These are phyloP conservation scores for Ormia ochracea DNA, from an alignment of 2,888 invertebrate genomes.

Conservation along the genomic window DNA sequence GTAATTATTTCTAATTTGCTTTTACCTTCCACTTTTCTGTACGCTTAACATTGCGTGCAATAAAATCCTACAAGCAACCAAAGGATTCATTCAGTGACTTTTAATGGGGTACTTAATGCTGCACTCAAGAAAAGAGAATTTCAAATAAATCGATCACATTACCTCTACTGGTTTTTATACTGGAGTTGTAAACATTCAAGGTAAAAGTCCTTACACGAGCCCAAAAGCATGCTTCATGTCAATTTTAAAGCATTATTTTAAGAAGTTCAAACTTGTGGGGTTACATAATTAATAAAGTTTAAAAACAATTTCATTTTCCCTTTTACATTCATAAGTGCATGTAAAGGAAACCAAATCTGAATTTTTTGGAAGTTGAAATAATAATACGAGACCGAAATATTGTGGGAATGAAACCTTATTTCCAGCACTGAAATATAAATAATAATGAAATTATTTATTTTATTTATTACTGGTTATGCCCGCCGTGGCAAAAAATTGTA, in stretches of 20 bases:
- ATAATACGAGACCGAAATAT: too few relatives aligned
- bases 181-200: neutral
- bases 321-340: too few relatives aligned
- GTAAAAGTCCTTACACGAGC: conserved; percentile 24
- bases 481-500: too few relatives aligned
- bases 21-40: neutral
- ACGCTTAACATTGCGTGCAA: conserved; percentile 26
- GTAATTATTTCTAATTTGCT: neutral
- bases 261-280: too few relatives aligned
- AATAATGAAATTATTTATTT: too few relatives aligned
- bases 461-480: too few relatives aligned
- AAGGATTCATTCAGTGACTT: conserved; percentile 21
- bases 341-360: too few relatives aligned
- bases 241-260: neutral
- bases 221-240: neutral
- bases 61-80: conserved; percentile 4
- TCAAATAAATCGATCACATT: conserved; percentile 32
- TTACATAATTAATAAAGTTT: too few relatives aligned
- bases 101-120: conserved; percentile 27
- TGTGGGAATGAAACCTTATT: too few relatives aligned
- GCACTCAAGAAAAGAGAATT: conserved; percentile 37
- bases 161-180: neutral
- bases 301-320: too few relatives aligned
- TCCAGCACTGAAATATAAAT: too few relatives aligned
- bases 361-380: too few relatives aligned